These are phyloP conservation scores for Pheucticus melanocephalus DNA, from an alignment of 2,113 vertebrate species.

Conservation along the genomic window DNA sequence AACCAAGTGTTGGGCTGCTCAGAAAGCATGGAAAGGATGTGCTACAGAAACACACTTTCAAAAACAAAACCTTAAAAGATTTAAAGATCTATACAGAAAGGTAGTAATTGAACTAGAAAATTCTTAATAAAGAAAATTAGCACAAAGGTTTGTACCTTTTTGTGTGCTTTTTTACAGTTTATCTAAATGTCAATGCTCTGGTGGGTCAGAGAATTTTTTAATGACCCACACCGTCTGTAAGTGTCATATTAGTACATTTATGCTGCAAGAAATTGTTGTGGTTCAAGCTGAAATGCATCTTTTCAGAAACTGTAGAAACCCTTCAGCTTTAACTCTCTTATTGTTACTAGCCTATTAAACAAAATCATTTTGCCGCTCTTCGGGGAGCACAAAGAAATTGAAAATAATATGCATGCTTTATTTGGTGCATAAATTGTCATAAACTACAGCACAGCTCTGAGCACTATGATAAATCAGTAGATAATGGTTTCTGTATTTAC, in stretches of 20 bases:
- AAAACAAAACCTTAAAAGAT: neutral
- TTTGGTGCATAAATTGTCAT: slow-evolving; percentile 36
- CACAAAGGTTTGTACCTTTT: neutral
- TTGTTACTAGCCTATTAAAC: slow-evolving; percentile 32
- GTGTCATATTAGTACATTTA: slow-evolving; percentile 13
- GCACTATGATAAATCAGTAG: slow-evolving; percentile 47
- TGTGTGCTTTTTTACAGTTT: neutral
- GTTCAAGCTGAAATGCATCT: slow-evolving; percentile 38
- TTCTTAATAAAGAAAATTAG: neutral
- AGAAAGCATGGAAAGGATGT: neutral
- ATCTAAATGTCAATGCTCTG: neutral
- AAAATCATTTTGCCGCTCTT: slow-evolving; percentile 46
- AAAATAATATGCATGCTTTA: slow-evolving; percentile 48
- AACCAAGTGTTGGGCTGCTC: neutral
- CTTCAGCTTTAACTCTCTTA: slow-evolving; percentile 19
- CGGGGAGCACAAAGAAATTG: slow-evolving; percentile 32
- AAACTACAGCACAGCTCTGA: slow-evolving; percentile 20
- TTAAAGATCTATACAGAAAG: neutral
- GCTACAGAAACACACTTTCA: neutral
- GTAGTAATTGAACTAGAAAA: neutral
- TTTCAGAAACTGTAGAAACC: slow-evolving; percentile 26
- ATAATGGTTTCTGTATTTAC: slow-evolving; percentile 56
- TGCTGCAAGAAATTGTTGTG: neutral
- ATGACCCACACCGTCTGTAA: slow-evolving; percentile 44
- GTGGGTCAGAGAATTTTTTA: slow-evolving; percentile 39